Evolutionary conservation across 2,797 vertebrate genomes (phyloP), one percentile per base, ranked within the genome.

Genomic region (Malurus splendens): DNA sequence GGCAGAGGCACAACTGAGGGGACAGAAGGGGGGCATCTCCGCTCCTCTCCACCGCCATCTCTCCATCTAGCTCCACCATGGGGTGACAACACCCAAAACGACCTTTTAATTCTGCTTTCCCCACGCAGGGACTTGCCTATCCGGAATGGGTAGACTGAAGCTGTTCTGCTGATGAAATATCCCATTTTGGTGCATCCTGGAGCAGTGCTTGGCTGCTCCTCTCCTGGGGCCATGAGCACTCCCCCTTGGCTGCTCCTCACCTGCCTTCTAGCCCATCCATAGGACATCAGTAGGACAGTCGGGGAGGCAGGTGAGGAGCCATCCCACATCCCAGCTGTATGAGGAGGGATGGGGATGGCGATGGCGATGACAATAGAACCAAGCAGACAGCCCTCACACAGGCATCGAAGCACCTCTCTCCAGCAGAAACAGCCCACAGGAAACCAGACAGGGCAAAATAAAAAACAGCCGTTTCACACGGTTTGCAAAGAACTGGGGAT

Each of bases 241-340:
- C 11, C 14, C 17, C 9, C 11, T 36, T 5, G 6, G n/a, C 38
- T 36, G 23, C 61, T 86, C 14, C 23, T 65, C 10, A 0, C 10
- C 30, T 59, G 48, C 28, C 32, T 56, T 71, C 30, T 48, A 25
- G 16, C 32, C 38, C 8, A 6, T 50, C 23, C 45, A 16, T 3
- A 17, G 41, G 23, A 22, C 50, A 27, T 42, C n/a, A 52, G 36
- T 10, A 7, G 47, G 57, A 19, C 23, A 28, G 57, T 33, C 33
- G 52, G 54, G 60, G 32, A 71, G n/a, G 44, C 38, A 45, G 36
- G 25, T 30, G n/a, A 70, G 17, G 24, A 74, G 18, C 38, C 36
- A 36, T 36, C 10, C 36, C 36, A 36, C 36, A 36, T 65, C 27
- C 38, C 1, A 0, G 2, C 7, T 4, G 0, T 1, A 0, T 30